Conservation (phyloP, 2,113 vertebrate genomes). For the Tiliqua scincoides region DNA sequence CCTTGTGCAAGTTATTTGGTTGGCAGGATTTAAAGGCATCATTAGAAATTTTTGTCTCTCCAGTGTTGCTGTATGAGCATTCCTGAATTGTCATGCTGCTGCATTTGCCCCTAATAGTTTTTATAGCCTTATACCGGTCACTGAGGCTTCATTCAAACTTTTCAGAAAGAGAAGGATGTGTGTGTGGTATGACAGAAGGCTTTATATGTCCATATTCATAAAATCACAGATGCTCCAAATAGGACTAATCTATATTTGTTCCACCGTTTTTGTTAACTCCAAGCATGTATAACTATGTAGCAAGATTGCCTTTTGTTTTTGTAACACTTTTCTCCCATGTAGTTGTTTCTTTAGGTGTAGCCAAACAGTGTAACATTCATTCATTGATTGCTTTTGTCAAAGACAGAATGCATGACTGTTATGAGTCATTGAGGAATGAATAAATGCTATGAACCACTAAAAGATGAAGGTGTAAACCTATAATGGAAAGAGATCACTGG, state of each 20-base stretch:
- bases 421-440: too few relatives aligned
- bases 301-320: background rate
- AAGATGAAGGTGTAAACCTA: background rate
- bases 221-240: background rate
- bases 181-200: background rate
- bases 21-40: background rate
- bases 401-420: background rate
- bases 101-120: background rate
- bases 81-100: background rate
- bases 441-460: background rate
- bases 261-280: background rate
- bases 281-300: too few relatives aligned
- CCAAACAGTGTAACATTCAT: background rate
- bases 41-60: background rate
- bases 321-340: background rate
- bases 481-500: background rate
- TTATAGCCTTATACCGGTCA: background rate
- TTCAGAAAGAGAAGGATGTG: background rate
- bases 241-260: background rate
- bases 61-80: too few relatives aligned
- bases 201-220: background rate
- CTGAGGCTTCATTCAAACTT: background rate
- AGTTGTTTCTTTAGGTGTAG: background rate
- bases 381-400: background rate
- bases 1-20: background rate